Percentiles rank a stretch among this genome's conserved stretches.
phyloP scores from a whole-genome alignment of 1,140 invertebrate genomes.

The Dreissena polymorpha region DNA sequence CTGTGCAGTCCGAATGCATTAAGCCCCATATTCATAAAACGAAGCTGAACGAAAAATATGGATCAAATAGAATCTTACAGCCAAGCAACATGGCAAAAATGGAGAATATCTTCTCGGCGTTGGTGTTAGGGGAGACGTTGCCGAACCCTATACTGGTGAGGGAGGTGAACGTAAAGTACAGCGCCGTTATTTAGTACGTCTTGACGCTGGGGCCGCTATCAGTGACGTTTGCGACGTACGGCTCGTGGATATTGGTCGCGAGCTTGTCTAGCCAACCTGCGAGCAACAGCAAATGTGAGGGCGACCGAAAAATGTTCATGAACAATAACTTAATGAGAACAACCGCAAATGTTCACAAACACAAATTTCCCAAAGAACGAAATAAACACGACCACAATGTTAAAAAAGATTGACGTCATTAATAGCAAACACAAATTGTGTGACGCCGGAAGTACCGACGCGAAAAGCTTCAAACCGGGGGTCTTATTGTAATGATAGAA shows the following conservation, averaged over 20 bases:
- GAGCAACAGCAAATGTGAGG: conserved; percentile 85
- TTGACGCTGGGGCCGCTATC: conserved; percentile 76
- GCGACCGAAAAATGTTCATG: not conserved
- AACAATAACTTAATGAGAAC: too few relatives aligned
- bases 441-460: too few relatives aligned
- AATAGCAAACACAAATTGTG: too few relatives aligned
- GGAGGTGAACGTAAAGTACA: conserved; percentile 98
- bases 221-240: conserved; percentile 77
- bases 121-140: conserved; percentile 97
- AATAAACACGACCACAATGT: too few relatives aligned
- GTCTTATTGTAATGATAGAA: too few relatives aligned
- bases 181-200: conserved; percentile 91
- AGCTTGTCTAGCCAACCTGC: conserved; percentile 94
- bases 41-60: too few relatives aligned
- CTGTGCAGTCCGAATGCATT: too few relatives aligned
- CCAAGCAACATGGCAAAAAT: conserved; percentile 80
- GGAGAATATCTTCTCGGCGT: conserved; percentile 90
- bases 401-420: too few relatives aligned
- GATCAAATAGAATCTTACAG: conserved; percentile 73
- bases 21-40: too few relatives aligned
- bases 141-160: conserved; percentile 99
- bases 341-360: too few relatives aligned
- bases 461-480: too few relatives aligned
- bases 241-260: conserved; percentile 81
- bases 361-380: too few relatives aligned